phyloP scores from a whole-genome alignment of 2,797 vertebrate species.

The Lates japonicus region DNA sequence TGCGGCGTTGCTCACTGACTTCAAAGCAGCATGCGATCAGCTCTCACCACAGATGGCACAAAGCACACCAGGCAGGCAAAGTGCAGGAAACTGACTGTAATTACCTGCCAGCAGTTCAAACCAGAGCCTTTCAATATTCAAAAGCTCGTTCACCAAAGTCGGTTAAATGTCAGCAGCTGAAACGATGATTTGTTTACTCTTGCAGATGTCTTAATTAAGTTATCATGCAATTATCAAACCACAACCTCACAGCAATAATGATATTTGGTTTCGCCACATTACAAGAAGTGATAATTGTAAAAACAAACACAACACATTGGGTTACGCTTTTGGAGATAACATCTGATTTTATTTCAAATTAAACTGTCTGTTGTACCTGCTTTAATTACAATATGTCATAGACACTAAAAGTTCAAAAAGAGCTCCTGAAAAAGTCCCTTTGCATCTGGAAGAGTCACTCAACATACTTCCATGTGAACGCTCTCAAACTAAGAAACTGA shows the following conservation, averaged over 20 bases:
- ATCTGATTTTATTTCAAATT: background rate
- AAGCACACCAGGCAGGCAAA: conserved; percentile 10
- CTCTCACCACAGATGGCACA: conserved; percentile 28
- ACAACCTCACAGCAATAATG: conserved; percentile 19
- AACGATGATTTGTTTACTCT: conserved; percentile 24
- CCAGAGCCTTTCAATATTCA: conserved; percentile 15
- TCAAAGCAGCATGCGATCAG: conserved; percentile 34
- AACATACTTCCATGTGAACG: background rate
- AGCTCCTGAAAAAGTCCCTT: background rate
- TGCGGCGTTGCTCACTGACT: background rate
- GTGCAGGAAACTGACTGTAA: conserved; percentile 21
- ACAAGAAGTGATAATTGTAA: conserved; percentile 18
- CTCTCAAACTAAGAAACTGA: background rate
- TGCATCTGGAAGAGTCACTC: background rate
- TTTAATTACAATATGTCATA: background rate
- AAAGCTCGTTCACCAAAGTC: conserved; percentile 10
- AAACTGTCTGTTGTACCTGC: background rate
- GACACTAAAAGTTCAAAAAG: background rate
- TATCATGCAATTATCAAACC: conserved; percentile 32
- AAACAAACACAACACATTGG: conserved; percentile 18
- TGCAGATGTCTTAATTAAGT: conserved; percentile 11
- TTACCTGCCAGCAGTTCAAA: conserved; percentile 31
- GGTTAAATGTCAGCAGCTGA: conserved; percentile 2
- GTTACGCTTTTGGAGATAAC: background rate
- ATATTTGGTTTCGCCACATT: conserved; percentile 36